Base-by-base conservation (phyloP, 2,888 invertebrate species). In the Brachypalpus laphriformis region DNA sequence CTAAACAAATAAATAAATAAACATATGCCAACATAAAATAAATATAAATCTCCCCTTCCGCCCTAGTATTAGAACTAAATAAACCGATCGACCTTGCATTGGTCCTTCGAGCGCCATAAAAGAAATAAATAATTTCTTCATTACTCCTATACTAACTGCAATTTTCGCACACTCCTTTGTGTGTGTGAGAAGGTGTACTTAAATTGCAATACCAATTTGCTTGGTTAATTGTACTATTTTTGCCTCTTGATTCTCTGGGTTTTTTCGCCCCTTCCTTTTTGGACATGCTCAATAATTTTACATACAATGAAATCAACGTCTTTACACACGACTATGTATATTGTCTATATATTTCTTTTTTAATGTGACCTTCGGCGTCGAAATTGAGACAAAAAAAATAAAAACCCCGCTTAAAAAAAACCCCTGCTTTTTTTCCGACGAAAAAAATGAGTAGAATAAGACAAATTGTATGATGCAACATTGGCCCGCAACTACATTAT, bases 381-480 rank as follows among this genome's bases (percentile, higher is more conserved):
- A 49, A 59, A 42, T 16, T 25, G 16, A 8, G 25, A 59, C 7
- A 9, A n/a, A n/a, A 59, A 49, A 47, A 49, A 20, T 18, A 42
- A 45, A 57, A 56, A 47, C n/a, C n/a, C n/a, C n/a, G n/a, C n/a
- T n/a, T n/a, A n/a, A n/a, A n/a, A 37, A 49, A 47, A 59, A 20
- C 8, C 31, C 28, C 20, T 34, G 18, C 25, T 31, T 22, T 57
- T 42, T 31, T 16, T 18, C 34, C 42, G 59, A 9, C 18, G n/a
- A 18, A 18, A 18, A 65, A 34, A 20, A 51, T 25, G 8, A 45
- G 45, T 47, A 57, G 68, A 59, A 70, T 28, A 14, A 61, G 47
- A 22, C 37, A 63, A 75, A 75, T 40, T 75, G 75, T 56, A 81
- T 81, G 81, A 81, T 75, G 81, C 81, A 81, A 81, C 59, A 40